Base-by-base conservation (phyloP, 2,797 vertebrate species). In the Coccyzus lansbergi region DNA sequence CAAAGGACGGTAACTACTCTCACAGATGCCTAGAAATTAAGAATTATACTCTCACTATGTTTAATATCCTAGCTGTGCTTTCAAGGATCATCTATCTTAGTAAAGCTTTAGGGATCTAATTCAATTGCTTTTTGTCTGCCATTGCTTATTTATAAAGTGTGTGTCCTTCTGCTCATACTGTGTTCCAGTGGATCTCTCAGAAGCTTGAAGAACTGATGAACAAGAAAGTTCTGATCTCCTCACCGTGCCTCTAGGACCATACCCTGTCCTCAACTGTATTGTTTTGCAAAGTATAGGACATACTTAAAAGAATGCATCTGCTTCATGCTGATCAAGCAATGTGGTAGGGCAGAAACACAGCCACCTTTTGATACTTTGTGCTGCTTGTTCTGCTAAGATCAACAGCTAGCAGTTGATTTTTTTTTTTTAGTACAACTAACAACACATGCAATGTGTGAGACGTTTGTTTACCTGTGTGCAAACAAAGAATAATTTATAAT, bases 21-120 rank as follows among this genome's bases (percentile, higher is more conserved):
- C 90, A 64, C 76, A 88, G 93, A 94, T 93, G 93, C 84, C 93
- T 88, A 91, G 84, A 96, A 94, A 95, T 93, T 94, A 94, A 96
- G 94, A 97, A 94, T 95, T 88, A 95, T 93, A 52, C 56, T 86
- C 84, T 91, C 58, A 88, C 95, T 91, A 33, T 81, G 48, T 93
- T 94, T 95, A 95, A 96, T 96, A 93, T 77, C 85, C 49, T 90
- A 82, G 79, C 90, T 91, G 60, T 80, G 64, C 49, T 81, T 92
- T 90, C 49, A 86, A 67, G 74, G 64, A 51, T 86, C 87, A 94
- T 97, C 77, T 84, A 40, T 97, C 94, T 92, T 67, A 33, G 83
- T 84, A 92, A 93, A 88, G 81, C 94, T 94, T 93, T 90, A 75
- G 94, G 93, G 80, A 93, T 92, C 91, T 95, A 91, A 95, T 94